Evolutionary conservation across 2,797 vertebrate genomes (phyloP).

Genomic region (Helostoma temminkii): DNA sequence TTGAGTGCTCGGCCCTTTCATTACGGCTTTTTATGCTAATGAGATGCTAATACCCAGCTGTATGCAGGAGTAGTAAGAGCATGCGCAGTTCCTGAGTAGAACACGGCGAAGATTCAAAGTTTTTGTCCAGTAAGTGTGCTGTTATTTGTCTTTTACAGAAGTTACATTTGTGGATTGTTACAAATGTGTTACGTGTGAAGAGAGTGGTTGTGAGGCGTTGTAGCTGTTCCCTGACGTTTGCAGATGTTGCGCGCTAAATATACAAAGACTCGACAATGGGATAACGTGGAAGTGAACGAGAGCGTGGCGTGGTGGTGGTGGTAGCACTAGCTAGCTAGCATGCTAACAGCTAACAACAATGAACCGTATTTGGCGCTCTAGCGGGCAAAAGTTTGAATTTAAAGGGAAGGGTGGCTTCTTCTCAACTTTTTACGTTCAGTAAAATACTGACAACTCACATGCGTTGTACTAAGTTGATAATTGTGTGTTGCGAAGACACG

Average conservation of each 20-base stretch:
- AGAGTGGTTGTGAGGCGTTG: background rate
- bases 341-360: constrained; percentile 86
- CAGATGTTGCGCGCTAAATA: constrained; percentile 18
- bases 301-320: constrained; percentile 84
- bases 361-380: constrained; percentile 83
- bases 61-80: constrained; percentile 83
- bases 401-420: constrained; percentile 42
- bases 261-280: constrained; percentile 79
- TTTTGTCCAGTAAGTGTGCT: constrained; percentile 82
- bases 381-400: constrained; percentile 77
- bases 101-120: constrained; percentile 86
- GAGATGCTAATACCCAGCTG: constrained; percentile 80
- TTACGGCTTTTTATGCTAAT: constrained; percentile 83
- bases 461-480: background rate
- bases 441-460: background rate
- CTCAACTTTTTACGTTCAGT: constrained; percentile 5
- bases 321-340: constrained; percentile 70
- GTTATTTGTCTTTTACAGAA: constrained; percentile 49
- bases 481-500: background rate
- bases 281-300: constrained; percentile 80
- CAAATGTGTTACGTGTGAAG: background rate
- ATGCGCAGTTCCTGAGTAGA: constrained; percentile 81
- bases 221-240: constrained; percentile 25
- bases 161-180: constrained; percentile 3
- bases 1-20: constrained; percentile 63